phyloP scores from a whole-genome alignment of 1,140 invertebrate species.

The Bombus fervidus region DNA sequence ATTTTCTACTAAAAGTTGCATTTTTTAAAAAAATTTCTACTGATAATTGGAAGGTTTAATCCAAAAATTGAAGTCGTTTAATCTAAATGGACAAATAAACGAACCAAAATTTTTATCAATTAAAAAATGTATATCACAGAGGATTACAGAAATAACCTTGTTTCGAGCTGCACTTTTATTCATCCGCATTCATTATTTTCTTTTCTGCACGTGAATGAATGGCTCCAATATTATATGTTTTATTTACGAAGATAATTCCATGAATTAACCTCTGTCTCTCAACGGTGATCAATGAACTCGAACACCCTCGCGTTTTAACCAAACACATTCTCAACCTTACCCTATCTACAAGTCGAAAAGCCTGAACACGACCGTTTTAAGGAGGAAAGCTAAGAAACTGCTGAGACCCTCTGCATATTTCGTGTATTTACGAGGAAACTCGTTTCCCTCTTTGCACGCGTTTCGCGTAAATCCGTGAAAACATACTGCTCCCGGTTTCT shows the following conservation, averaged over 20 bases:
- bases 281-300: slow-evolving; percentile 1
- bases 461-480: slow-evolving; percentile 57
- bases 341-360: neutral
- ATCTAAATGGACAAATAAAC: no score
- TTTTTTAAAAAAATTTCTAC: no score
- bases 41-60: no score
- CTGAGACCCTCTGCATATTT: slow-evolving; percentile 34
- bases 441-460: slow-evolving; percentile 13
- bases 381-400: neutral
- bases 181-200: neutral
- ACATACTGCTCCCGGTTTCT: slow-evolving; percentile 40
- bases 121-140: neutral
- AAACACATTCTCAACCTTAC: neutral
- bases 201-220: neutral
- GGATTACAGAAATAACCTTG: neutral
- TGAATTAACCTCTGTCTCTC: slow-evolving; percentile 1
- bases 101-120: neutral
- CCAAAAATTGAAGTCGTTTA: no score
- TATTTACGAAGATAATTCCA: slow-evolving; percentile 7
- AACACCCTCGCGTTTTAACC: neutral
- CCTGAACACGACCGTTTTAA: neutral
- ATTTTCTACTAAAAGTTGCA: no score
- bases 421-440: slow-evolving; percentile 50
- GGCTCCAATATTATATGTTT: neutral
- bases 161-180: no score